These are phyloP conservation scores for Hydrozoanthus gracilis DNA, from an alignment of 92 coral and sea anemone species.

Conservation along the genomic window DNA sequence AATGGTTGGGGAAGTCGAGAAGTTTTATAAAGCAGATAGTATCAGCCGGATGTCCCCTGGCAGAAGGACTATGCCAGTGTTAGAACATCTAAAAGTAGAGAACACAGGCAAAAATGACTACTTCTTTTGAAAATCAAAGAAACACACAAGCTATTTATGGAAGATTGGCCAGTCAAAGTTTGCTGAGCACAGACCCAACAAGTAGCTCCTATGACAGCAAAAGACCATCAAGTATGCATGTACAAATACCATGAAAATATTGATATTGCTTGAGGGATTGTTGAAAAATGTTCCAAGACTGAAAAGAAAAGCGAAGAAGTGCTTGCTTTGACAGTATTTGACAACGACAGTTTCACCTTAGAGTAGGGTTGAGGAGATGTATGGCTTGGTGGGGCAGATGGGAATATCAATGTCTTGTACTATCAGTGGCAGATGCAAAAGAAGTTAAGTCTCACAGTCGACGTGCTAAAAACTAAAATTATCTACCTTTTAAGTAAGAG, in stretches of 20 bases:
- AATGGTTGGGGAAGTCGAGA: constrained; percentile 41
- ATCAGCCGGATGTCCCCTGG: constrained; percentile 35
- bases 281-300: not conserved
- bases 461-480: too few species aligned
- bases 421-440: not conserved
- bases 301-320: too few species aligned
- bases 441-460: too few species aligned
- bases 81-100: constrained; percentile 37
- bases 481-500: too few species aligned
- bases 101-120: constrained; percentile 50
- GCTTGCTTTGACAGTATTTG: not conserved
- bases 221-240: constrained; percentile 25
- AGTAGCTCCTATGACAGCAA: constrained; percentile 41
- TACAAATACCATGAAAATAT: constrained; percentile 44
- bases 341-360: not conserved
- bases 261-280: constrained; percentile 19
- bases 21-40: constrained; percentile 43
- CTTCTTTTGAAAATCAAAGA: constrained; percentile 48
- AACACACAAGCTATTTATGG: constrained; percentile 49
- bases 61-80: not conserved
- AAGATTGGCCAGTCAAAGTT: constrained; percentile 60
- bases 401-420: too few species aligned
- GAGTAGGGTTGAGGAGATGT: not conserved
- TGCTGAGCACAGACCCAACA: constrained; percentile 55
- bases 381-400: not conserved